Evolutionary conservation across 2,797 vertebrate genomes (phyloP).

Genomic region (Rhinichthys osculus): DNA sequence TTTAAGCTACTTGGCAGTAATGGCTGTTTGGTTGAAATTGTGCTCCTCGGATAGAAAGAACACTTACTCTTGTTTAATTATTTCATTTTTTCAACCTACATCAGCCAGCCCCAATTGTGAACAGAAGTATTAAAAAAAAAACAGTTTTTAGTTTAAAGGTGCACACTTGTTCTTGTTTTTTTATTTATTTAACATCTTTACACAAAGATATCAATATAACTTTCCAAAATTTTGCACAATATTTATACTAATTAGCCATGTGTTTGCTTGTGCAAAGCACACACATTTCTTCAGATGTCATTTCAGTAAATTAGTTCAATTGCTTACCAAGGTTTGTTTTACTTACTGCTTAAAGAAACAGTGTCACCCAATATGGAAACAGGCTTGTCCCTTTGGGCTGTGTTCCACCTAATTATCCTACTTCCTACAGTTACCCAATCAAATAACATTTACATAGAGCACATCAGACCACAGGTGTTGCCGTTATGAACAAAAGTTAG

Average conservation of each 20-base stretch:
- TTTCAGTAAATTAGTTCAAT: conserved; percentile 43
- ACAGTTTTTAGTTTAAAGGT: neutral
- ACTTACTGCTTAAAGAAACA: conserved; percentile 46
- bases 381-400: conserved; percentile 48
- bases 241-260: conserved; percentile 45
- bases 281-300: neutral
- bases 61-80: neutral
- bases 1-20: neutral
- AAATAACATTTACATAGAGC: conserved; percentile 43
- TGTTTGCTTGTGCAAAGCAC: neutral
- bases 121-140: neutral
- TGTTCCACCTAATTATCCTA: conserved; percentile 49
- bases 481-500: conserved; percentile 11
- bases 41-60: neutral
- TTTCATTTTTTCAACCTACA: neutral
- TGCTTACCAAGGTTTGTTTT: conserved; percentile 41
- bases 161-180: neutral
- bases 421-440: conserved; percentile 46
- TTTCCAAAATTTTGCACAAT: neutral
- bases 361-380: conserved; percentile 49
- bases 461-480: conserved; percentile 37
- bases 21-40: neutral
- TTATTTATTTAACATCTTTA: neutral
- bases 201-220: neutral
- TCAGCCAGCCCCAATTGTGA: neutral